phyloP scores from a whole-genome alignment of 1,140 invertebrate genomes.

The Laodelphax striatellus region DNA sequence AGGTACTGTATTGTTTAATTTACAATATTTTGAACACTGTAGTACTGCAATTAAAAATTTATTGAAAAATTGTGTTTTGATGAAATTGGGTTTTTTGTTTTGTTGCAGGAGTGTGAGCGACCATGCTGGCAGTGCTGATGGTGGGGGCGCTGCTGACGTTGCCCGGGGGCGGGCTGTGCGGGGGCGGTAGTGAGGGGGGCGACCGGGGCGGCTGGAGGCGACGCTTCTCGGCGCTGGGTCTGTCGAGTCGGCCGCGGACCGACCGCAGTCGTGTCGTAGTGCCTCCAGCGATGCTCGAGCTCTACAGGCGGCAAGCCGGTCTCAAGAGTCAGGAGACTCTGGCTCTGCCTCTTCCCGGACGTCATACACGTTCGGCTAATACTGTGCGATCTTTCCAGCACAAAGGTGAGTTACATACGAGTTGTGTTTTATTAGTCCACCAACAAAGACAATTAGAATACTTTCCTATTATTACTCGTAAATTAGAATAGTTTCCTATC shows the following conservation, averaged over 20 bases:
- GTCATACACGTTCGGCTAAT: slow-evolving; percentile 58
- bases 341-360: slow-evolving; percentile 52
- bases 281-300: slow-evolving; percentile 63
- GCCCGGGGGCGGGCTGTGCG: slow-evolving; percentile 25
- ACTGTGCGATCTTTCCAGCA: slow-evolving; percentile 77
- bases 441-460: no score
- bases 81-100: background rate
- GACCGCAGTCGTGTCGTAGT: slow-evolving; percentile 40
- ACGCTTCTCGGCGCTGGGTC: slow-evolving; percentile 60
- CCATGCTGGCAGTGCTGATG: slow-evolving; percentile 38
- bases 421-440: no score
- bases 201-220: slow-evolving; percentile 38
- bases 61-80: no score
- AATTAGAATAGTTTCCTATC: no score
- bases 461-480: no score
- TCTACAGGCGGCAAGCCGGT: slow-evolving; percentile 56
- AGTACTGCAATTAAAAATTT: no score
- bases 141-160: slow-evolving; percentile 37
- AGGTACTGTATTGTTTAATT: no score
- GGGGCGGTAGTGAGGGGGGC: slow-evolving; percentile 20
- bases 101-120: slow-evolving; percentile 38
- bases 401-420: slow-evolving; percentile 44
- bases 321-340: slow-evolving; percentile 39
- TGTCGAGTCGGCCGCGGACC: slow-evolving; percentile 46
- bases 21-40: no score